Conservation (phyloP, 2,113 vertebrate species). For the Halcyon malimbica region DNA sequence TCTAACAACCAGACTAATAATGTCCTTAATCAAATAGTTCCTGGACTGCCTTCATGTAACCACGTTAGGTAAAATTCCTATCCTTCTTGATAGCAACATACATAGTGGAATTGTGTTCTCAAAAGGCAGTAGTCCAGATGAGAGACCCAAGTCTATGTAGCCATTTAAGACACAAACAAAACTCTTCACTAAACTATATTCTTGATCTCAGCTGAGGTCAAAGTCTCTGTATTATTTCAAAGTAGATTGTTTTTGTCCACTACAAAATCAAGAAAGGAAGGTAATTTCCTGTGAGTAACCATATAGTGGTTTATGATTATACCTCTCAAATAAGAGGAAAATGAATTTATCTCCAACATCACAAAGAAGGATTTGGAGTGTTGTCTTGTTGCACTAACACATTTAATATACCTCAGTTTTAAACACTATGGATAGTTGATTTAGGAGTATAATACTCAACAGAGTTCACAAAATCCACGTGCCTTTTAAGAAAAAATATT, state of each 20-base stretch:
- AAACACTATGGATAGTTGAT: neutral
- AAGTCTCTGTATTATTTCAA: neutral
- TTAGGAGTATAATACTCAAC: slow-evolving; percentile 26
- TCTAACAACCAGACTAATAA: neutral
- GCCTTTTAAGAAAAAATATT: slow-evolving; percentile 11
- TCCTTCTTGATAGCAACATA: neutral
- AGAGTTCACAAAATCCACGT: slow-evolving; percentile 24
- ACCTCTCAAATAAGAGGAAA: neutral
- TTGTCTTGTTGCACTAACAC: neutral
- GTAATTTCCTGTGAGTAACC: neutral
- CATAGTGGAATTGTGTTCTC: neutral
- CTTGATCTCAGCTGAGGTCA: neutral
- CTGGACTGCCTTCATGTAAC: neutral
- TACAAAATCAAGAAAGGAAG: neutral
- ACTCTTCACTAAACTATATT: neutral
- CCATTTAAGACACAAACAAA: neutral
- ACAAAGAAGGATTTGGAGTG: neutral
- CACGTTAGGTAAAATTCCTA: neutral
- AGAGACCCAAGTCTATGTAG: neutral
- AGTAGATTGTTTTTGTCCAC: neutral
- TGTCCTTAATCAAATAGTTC: neutral
- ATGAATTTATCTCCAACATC: neutral
- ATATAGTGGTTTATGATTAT: neutral
- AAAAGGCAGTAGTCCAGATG: neutral
- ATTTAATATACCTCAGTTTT: neutral